Base-by-base conservation (phyloP, 2,888 invertebrate genomes). In the Idaea aversata region DNA sequence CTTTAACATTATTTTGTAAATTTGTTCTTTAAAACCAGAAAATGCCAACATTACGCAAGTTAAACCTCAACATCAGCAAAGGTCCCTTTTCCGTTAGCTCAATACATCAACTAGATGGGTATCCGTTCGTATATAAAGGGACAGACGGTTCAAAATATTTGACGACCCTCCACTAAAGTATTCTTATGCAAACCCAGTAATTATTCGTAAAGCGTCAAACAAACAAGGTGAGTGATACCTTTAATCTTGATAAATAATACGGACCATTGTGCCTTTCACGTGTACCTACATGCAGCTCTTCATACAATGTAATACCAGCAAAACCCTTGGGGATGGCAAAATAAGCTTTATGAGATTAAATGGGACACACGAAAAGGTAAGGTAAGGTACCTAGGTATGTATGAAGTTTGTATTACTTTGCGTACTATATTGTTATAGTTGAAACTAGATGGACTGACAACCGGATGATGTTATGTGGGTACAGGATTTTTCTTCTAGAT, bases 291-390 rank as follows among this genome's bases (percentile, higher is more conserved):
- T 79, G 77, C 79, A 77, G 65, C 74, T 74, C 75, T 67, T 75
- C 76, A 77, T 71, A 73, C 75, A 78, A 78, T 73, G 74, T 75
- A 74, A 77, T 74, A 73, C 72, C 70, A 67, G 67, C 72, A 72
- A 76, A 72, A 77, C 79, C 76, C 66, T 34, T 67, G 77, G 76
- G 78, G 47, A 76, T 73, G 77, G 71, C 75, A 74, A 80, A 81
- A 80, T 84, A 84, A 83, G 85, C 84, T 83, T 84, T 79, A 82
- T 78, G 76, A 82, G 86, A 83, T 87, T 86, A 86, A 70, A 76
- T 65, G 80, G 77, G 80, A 77, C 76, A 75, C 70, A 75, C 70
- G 71, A 70, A 71, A 74, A 75, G 72, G 62, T 65, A 62, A 66
- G 59, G 62, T 60, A 63, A 70, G 59, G 65, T 69, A 73, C 68